Conservation (phyloP, 2,888 invertebrate genomes). For the Acleris emargana region DNA sequence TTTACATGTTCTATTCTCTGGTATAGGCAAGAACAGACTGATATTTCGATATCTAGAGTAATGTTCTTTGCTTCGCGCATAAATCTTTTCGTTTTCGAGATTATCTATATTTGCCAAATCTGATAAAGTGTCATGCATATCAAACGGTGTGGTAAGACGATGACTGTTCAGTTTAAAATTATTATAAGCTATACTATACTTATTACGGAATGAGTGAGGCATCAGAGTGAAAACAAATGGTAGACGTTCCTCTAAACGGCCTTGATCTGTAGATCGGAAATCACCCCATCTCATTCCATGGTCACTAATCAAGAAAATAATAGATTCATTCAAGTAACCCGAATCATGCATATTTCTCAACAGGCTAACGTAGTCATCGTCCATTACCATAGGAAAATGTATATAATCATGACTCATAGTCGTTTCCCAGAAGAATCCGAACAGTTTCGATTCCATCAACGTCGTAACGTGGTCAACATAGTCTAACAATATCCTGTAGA, state of each 20-base stretch:
- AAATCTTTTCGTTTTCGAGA: constrained; percentile 47
- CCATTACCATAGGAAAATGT: constrained; percentile 88
- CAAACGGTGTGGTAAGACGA: constrained; percentile 89
- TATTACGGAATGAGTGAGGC: constrained; percentile 87
- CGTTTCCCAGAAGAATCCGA: constrained; percentile 93
- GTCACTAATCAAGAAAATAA: constrained; percentile 91
- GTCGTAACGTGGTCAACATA: constrained; percentile 85
- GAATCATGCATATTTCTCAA: constrained; percentile 75
- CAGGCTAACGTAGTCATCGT: constrained; percentile 83
- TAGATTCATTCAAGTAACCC: constrained; percentile 85
- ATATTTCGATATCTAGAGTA: constrained; percentile 77
- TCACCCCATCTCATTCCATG: constrained; percentile 94
- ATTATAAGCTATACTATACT: constrained; percentile 82
- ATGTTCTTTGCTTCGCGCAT: constrained; percentile 50
- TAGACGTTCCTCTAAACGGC: constrained; percentile 91
- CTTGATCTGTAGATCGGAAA: constrained; percentile 90
- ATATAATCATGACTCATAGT: constrained; percentile 91
- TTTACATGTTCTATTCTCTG: constrained; percentile 87
- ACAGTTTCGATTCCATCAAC: constrained; percentile 83
- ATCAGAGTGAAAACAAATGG: constrained; percentile 89
- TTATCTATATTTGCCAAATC: constrained; percentile 83
- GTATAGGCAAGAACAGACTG: constrained; percentile 89
- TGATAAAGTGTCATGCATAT: constrained; percentile 89
- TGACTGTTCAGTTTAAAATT: constrained; percentile 86
- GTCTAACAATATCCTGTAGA: constrained; percentile 86